A percentile compares a stretch with the other conserved stretches of the same genome.
These are phyloP conservation scores for Regulus satrapa DNA, from an alignment of 2,113 vertebrate species.

Conservation along the genomic window DNA sequence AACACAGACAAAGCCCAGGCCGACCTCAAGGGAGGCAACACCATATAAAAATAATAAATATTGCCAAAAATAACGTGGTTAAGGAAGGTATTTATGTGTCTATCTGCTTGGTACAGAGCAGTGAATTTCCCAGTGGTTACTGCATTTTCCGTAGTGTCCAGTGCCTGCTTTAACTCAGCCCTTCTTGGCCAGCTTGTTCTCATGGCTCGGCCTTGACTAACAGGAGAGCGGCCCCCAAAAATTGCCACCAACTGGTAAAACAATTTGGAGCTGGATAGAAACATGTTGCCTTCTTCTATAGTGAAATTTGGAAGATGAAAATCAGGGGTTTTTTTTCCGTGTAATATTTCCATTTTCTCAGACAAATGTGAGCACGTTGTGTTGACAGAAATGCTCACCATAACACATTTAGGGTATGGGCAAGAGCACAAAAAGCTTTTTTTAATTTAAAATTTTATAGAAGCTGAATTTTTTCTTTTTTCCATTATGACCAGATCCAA, in stretches of 20 bases:
- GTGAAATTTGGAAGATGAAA: background rate
- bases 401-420: background rate
- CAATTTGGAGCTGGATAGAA: background rate
- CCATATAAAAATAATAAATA: background rate
- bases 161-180: background rate
- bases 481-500: background rate
- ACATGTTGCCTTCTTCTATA: fast-evolving
- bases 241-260: background rate
- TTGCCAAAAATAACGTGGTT: background rate
- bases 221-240: background rate
- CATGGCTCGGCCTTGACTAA: background rate
- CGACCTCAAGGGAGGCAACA: background rate
- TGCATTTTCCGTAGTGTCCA: background rate
- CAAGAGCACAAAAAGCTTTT: background rate
- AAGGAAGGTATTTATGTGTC: background rate
- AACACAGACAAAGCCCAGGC: background rate
- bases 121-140: background rate
- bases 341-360: background rate
- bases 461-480: background rate
- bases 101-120: background rate
- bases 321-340: background rate
- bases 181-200: background rate
- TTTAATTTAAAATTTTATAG: background rate
- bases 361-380: fast-evolving
- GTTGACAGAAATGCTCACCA: fast-evolving